Conservation (phyloP, 2,113 vertebrate species). For the Struthio camelus region DNA sequence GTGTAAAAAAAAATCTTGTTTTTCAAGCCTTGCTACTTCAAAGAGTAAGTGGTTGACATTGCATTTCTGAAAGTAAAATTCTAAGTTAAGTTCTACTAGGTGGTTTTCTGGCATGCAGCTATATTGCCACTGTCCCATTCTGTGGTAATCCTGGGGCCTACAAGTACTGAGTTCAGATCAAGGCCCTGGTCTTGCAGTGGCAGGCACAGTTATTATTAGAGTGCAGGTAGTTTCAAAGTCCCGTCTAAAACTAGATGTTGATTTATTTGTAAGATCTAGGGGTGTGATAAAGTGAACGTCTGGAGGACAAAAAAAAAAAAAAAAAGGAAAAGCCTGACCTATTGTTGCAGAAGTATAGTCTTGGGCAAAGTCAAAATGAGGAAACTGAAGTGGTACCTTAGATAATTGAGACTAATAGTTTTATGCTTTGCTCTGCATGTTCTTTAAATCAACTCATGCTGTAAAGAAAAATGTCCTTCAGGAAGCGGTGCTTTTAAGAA, state of each 20-base stretch:
- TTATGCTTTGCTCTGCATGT: not conserved
- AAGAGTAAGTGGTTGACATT: not conserved
- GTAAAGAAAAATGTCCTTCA: not conserved
- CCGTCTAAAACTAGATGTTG: not conserved
- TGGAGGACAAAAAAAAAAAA: not conserved
- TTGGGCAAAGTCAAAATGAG: constrained; percentile 31
- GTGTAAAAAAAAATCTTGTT: not conserved
- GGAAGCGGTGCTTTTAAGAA: not conserved
- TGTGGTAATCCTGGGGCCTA: not conserved
- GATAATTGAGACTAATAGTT: no score
- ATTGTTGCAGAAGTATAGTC: constrained; percentile 16
- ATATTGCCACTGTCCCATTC: not conserved
- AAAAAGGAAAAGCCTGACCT: no score
- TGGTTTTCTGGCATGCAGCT: not conserved
- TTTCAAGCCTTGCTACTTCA: not conserved
- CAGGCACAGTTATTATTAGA: not conserved
- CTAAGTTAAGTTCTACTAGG: not conserved
- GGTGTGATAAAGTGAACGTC: not conserved
- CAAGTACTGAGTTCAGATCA: not conserved
- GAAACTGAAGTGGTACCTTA: not conserved
- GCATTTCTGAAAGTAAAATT: not conserved
- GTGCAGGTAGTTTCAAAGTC: not conserved
- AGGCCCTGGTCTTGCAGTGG: not conserved
- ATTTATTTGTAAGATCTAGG: not conserved
- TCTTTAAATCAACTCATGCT: not conserved